Percentiles rank a stretch among this genome's conserved stretches.
These are phyloP conservation scores for Patagioenas fasciata DNA, from an alignment of 2,113 vertebrate genomes.

Conservation along the genomic window DNA sequence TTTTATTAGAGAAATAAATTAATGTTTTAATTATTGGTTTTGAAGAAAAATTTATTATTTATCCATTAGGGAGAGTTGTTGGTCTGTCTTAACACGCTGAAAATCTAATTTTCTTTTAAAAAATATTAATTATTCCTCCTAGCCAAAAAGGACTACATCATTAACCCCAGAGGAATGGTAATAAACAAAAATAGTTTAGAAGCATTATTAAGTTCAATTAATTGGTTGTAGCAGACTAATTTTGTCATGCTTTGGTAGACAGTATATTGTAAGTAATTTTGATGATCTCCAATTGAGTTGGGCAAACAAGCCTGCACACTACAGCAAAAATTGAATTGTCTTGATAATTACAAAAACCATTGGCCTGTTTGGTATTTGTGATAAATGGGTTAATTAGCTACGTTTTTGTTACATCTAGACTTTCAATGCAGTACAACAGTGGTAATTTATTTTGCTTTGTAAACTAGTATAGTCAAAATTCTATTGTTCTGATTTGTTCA, in stretches of 20 bases:
- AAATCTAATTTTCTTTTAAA: slow-evolving; percentile 63
- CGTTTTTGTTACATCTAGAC: slow-evolving; percentile 54
- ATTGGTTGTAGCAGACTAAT: slow-evolving; percentile 70
- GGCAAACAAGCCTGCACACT: slow-evolving; percentile 64
- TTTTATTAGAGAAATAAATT: slow-evolving; percentile 42
- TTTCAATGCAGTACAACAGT: slow-evolving; percentile 17
- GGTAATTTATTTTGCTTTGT: slow-evolving; percentile 63
- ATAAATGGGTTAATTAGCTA: slow-evolving; percentile 74
- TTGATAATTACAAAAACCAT: slow-evolving; percentile 75
- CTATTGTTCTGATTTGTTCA: slow-evolving; percentile 22
- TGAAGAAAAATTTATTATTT: slow-evolving; percentile 60
- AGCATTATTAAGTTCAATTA: slow-evolving; percentile 76
- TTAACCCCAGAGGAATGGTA: slow-evolving; percentile 68
- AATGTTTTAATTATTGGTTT: slow-evolving; percentile 22
- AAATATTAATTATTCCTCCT: slow-evolving; percentile 64
- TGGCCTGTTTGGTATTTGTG: slow-evolving; percentile 70
- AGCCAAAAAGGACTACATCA: slow-evolving; percentile 45
- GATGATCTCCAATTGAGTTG: slow-evolving; percentile 69
- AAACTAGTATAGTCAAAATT: slow-evolving; percentile 32
- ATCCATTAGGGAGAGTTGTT: slow-evolving; percentile 42
- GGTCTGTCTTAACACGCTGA: slow-evolving; percentile 34
- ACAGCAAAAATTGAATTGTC: slow-evolving; percentile 74
- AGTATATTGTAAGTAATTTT: slow-evolving; percentile 77
- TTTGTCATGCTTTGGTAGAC: slow-evolving; percentile 74
- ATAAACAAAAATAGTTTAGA: slow-evolving; percentile 75